Evolutionary conservation across 2,797 vertebrate genomes (phyloP), one percentile per base, ranked within the genome.

Genomic region (Syncerus caffer): DNA sequence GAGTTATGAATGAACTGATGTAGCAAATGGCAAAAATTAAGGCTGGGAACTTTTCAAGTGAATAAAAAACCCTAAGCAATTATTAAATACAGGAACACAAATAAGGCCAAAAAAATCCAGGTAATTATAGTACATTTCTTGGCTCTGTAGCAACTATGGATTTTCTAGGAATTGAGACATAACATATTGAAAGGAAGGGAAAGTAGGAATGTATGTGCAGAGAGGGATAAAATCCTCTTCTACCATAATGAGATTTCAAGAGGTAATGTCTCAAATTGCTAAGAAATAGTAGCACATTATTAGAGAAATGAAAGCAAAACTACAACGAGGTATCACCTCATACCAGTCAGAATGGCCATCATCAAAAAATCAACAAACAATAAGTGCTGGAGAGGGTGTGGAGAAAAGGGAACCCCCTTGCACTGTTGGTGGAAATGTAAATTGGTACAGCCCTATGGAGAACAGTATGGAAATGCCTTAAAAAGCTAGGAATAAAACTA

Each of bases 51-150:
- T 2, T 71, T 84, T 76, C 95, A 83, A 82, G 55, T 53, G 29
- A 21, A 17, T 51, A 71, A 95, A 89, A 62, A 31, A 31, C 11
- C 3, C 42, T 17, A 96, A 76, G 84, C 47, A 92, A 71, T 90
- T 96, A 95, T 87, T 84, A 96, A 95, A 83, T 62, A 79, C 89
- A 96, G 50, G 25, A 76, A 95, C 23, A 88, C 23, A 50, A 79
- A 94, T 79, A 85, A 31, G 11, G 9, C 14, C 14, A 55, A 84
- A n/a, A 88, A 64, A 85, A 80, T 60, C 7, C 31, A 90, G 42
- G 13, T 93, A 90, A 88, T 90, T 83, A 53, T n/a, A 90, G 42
- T 58, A 71, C 51, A 84, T 21, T 94, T 92, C 74, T 87, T 85
- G 42, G 71, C 47, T 86, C 34, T 87, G 38, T 79, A 87, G 58